Base-by-base conservation (phyloP, 2,888 invertebrate genomes). In the Subacronicta megacephala region DNA sequence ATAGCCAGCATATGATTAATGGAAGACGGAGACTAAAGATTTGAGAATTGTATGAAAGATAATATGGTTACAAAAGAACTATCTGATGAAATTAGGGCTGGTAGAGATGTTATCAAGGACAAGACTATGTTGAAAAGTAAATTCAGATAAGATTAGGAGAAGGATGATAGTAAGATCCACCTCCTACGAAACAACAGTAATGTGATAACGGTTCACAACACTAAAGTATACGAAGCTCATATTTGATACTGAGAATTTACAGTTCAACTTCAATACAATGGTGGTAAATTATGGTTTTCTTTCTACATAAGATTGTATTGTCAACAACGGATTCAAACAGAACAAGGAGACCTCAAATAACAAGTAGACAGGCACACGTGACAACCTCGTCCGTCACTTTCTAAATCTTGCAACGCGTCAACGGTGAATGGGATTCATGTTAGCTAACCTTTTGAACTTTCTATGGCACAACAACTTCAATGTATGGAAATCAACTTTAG, bases 401-500 rank as follows among this genome's bases (percentile, higher is more conserved):
- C 31, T 31, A 31, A n/a, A 31, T n/a, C n/a, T 31, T 31, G 31
- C 31, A 31, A 31, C 31, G 31, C 31, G 7, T 31, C n/a, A n/a
- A 29, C 29, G 6, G 31, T 31, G 31, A 31, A 31, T 31, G 3
- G 5, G 31, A 31, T 31, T n/a, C n/a, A 6, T 29, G 5, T 29
- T 6, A 26, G 26, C 26, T 31, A 5, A n/a, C 31, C 31, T 31
- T n/a, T 31, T 31, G 31, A 31, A 31, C n/a, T 31, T n/a, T 31
- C 31, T 31, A n/a, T 6, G n/a, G n/a, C 31, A n/a, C 6, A n/a
- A 7, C n/a, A 5, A 31, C 31, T 5, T 29, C 29, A 3, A 10
- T 12, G 29, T 12, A 3, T 4, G 12, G 12, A 29, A 3, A n/a
- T n/a, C n/a, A n/a, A 29, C 29, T 29, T 12, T 12, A 29, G 12